Evolutionary conservation across 1,140 invertebrate species (phyloP), one percentile per base, ranked within the genome.

Genomic region (Fopius arisanus): DNA sequence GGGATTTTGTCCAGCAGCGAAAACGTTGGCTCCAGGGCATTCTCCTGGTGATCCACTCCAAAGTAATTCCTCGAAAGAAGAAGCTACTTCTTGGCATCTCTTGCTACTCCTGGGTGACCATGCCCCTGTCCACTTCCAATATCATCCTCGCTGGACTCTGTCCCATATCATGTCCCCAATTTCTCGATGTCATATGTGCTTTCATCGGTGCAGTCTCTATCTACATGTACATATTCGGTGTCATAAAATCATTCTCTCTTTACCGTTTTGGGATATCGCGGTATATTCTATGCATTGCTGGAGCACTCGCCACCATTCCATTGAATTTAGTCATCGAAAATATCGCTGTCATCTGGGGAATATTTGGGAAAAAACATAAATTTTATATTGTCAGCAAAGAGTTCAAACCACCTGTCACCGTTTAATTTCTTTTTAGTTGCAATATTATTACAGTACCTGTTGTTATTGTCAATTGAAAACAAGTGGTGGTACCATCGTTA

Each of bases 11-110:
- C 43, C 96, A 98, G 84, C 97, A 99, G 85, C 90, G 97, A 69
- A 98, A 98, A 85, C 91, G 97, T 31, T 99, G 98, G 98, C 90
- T 99, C 62, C 96, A 98, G 89, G 98, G 97, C 79, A 99, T 99
- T 77, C 91, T 96, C 23, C 90, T 99, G 72, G 97, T 98, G 0
- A 96, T 98, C 14, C 96, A 98, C 87, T 96, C 95, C 59, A 92
- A 93, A 81, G 89, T 91, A 70, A 96, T 99, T 84, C 96, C 96
- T 16, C 80, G 94, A 12, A 90, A 90, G 72, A 92, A 95, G 81
- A 98, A 98, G 86, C 81, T 97, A 19, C 92, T 98, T 33, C 86
- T 99, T 59, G 92, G 91, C 19, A 92, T 98, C 74, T 96, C 96
- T 12, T 95, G 97, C 82, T 97, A 99, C 78, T 97, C 96, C 0